These are phyloP conservation scores for Rhabdomys pumilio DNA, from an alignment of 2,797 vertebrate genomes.

Conservation along the genomic window DNA sequence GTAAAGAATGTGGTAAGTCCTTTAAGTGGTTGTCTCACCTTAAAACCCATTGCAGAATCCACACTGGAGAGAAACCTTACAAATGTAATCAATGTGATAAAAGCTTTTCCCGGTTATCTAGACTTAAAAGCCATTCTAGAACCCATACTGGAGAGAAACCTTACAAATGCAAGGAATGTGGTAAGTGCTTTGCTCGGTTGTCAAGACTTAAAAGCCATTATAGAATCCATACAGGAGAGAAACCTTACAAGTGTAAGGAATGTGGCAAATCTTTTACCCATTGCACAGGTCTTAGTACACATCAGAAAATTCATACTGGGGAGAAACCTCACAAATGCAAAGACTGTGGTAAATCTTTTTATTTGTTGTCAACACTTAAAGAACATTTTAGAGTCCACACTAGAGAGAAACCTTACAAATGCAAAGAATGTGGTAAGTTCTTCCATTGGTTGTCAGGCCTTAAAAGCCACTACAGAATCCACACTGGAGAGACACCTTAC, in stretches of 20 bases:
- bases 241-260: constrained; percentile 10
- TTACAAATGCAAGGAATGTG: not conserved
- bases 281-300: constrained; percentile 62
- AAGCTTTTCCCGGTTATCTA: not conserved
- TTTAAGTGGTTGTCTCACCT: constrained; percentile 19
- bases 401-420: not conserved
- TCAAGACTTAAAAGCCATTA: constrained; percentile 16
- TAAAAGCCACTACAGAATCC: constrained; percentile 59
- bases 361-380: constrained; percentile 2
- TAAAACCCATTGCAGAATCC: not conserved
- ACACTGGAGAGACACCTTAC: constrained; percentile 71
- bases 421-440: not conserved
- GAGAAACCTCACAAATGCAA: constrained; percentile 53
- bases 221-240: constrained; percentile 18
- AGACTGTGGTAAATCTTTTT: constrained; percentile 60
- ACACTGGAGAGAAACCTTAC: not conserved
- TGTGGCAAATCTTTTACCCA: constrained; percentile 57
- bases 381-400: constrained; percentile 38
- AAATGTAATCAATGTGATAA: not conserved
- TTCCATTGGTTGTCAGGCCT: constrained; percentile 70
- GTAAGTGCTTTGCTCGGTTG: not conserved
- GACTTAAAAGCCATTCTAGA: not conserved
- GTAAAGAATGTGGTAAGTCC: not conserved
- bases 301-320: constrained; percentile 72
- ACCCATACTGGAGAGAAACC: constrained; percentile 8